These are phyloP conservation scores for Lindbergichthys nudifrons DNA, from an alignment of 2,797 vertebrate species.

Conservation along the genomic window DNA sequence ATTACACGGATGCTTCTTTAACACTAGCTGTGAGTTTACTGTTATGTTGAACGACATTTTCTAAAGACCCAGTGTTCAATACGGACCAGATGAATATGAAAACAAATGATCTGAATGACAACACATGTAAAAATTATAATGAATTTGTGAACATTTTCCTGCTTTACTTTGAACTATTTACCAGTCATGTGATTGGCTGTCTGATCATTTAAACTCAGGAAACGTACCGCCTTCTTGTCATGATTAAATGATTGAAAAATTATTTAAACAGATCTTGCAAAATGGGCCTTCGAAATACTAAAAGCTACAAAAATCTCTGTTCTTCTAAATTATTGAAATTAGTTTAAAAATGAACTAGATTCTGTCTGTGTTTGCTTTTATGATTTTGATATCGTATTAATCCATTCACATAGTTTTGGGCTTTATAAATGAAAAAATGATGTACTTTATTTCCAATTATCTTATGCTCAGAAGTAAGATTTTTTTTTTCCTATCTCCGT, in stretches of 20 bases:
- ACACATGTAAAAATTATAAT: not conserved
- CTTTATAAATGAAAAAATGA: not conserved
- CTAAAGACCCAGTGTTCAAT: not conserved
- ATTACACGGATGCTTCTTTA: slow-evolving; percentile 6
- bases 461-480: too few relatives aligned
- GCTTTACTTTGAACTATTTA: not conserved
- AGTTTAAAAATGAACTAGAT: not conserved
- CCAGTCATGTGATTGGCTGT: not conserved
- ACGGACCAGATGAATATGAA: not conserved
- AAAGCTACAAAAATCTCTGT: not conserved
- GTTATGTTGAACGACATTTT: not conserved
- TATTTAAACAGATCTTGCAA: not conserved
- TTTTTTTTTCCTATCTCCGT: too few relatives aligned
- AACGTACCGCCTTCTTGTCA: too few relatives aligned
- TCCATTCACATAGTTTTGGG: not conserved
- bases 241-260: not conserved
- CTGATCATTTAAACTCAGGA: not conserved
- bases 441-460: not conserved
- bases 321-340: not conserved
- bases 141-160: not conserved
- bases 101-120: not conserved
- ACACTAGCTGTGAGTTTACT: not conserved
- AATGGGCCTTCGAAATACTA: not conserved
- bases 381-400: not conserved
- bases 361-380: not conserved